Evolutionary conservation across 2,113 vertebrate species (phyloP).

Genomic region (Hucho hucho): DNA sequence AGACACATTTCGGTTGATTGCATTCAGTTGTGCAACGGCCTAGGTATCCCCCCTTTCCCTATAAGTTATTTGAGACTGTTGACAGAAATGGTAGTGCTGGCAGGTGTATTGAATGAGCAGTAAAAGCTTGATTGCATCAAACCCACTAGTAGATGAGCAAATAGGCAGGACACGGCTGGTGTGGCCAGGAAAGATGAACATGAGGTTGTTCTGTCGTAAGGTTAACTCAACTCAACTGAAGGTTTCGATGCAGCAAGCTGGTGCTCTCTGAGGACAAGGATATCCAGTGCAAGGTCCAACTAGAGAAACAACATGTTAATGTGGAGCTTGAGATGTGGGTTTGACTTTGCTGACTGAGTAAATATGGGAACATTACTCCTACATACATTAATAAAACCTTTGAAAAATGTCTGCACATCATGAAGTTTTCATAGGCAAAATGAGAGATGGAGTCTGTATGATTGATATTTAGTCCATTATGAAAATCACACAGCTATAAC

Average conservation of each 20-base stretch:
- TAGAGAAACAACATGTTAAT: background rate
- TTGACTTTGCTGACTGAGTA: background rate
- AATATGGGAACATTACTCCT: no score
- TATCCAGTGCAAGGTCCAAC: no score
- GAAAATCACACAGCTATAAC: no score
- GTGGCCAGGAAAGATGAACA: background rate
- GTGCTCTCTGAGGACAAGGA: no score
- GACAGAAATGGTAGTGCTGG: background rate
- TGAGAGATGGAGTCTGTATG: no score
- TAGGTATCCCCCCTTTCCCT: background rate
- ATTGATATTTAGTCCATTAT: no score
- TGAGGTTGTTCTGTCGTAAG: background rate
- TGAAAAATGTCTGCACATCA: background rate
- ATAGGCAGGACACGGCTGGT: background rate
- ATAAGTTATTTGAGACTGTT: background rate
- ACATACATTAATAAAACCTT: conserved; percentile 1
- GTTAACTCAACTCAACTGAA: background rate
- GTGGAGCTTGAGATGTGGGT: background rate
- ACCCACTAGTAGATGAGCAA: background rate
- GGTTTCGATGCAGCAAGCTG: no score
- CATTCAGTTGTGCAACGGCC: no score
- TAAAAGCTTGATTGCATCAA: background rate
- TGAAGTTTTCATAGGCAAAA: no score
- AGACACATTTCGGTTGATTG: no score
- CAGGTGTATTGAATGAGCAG: background rate